Conservation (phyloP, 2,888 invertebrate species). For the Dusona sp. region DNA sequence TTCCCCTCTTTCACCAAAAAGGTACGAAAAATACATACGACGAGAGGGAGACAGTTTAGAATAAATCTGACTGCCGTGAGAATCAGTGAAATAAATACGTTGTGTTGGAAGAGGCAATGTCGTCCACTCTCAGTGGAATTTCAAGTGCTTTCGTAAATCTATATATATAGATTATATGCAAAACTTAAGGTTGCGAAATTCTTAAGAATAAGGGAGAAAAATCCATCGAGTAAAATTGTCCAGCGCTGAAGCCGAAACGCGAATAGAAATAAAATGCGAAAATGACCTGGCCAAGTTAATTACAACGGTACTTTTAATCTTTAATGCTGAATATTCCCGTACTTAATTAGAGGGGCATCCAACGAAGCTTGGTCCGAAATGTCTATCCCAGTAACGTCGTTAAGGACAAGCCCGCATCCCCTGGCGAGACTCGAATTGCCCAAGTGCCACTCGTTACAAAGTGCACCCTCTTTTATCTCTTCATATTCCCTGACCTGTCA, state of each 20-base stretch:
- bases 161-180: not conserved
- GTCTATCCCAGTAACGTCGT: not conserved
- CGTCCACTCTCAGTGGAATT: not conserved
- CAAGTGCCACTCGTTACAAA: constrained; percentile 72
- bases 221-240: not conserved
- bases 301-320: constrained; percentile 60
- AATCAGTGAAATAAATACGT: constrained; percentile 43
- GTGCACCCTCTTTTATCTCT: constrained; percentile 67
- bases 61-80: constrained; percentile 31
- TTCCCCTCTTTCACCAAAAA: constrained; percentile 2
- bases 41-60: not conserved
- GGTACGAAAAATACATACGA: not conserved
- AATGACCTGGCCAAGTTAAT: constrained; percentile 1
- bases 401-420: not conserved
- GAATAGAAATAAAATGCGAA: constrained; percentile 11
- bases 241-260: not conserved
- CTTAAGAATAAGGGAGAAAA: not conserved
- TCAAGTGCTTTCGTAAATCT: not conserved
- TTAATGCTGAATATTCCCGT: constrained; percentile 72
- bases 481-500: constrained; percentile 14
- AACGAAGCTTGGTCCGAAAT: constrained; percentile 14
- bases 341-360: constrained; percentile 72
- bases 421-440: constrained; percentile 63
- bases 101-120: not conserved
- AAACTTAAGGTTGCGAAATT: not conserved